Evolutionary conservation across 2,113 vertebrate genomes (phyloP).

Genomic region (Asarcornis scutulata): DNA sequence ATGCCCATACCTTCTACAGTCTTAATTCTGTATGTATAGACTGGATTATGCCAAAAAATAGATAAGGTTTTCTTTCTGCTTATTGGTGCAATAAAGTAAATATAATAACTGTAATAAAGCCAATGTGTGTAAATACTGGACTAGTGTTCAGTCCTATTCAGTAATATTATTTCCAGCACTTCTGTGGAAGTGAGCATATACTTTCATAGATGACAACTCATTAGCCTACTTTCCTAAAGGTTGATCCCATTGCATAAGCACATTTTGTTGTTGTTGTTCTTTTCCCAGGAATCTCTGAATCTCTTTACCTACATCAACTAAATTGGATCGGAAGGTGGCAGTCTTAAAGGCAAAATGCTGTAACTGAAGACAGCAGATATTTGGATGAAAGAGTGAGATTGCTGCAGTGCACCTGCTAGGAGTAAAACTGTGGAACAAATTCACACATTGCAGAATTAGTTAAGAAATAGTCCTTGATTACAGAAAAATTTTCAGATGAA

Average conservation of each 20-base stretch:
- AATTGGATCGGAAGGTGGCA: neutral
- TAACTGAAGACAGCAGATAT: neutral
- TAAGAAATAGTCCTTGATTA: neutral
- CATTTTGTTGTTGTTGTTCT: neutral
- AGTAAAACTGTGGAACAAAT: neutral
- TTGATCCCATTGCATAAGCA: neutral
- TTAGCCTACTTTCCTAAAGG: neutral
- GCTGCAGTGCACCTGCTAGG: neutral
- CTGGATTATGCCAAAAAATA: neutral
- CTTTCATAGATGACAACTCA: neutral
- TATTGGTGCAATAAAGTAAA: neutral
- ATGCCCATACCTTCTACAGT: neutral
- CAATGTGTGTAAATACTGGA: neutral
- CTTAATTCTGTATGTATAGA: neutral
- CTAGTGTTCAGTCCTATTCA: neutral
- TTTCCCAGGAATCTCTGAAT: neutral
- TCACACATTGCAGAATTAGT: neutral
- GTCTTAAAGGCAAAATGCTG: neutral
- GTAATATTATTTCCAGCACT: neutral
- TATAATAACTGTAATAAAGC: neutral
- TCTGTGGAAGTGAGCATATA: neutral
- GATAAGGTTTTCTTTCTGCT: neutral
- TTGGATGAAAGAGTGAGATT: neutral
- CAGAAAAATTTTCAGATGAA: neutral
- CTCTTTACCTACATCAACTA: neutral